Percentiles rank a stretch among this genome's conserved stretches.
These are phyloP conservation scores for Gadus macrocephalus DNA, from an alignment of 2,113 vertebrate genomes.

Conservation along the genomic window DNA sequence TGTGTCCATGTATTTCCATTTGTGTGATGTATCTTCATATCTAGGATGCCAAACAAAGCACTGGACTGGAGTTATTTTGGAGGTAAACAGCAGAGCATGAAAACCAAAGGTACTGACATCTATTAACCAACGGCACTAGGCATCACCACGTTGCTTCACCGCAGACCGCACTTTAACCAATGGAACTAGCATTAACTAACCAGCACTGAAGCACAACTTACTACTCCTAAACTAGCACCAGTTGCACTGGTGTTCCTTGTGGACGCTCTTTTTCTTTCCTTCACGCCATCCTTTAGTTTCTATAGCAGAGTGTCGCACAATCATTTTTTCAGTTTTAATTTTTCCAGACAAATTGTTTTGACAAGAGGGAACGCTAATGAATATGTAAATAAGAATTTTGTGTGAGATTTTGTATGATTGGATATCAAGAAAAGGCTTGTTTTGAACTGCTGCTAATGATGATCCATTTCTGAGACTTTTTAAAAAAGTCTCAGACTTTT, in stretches of 20 bases:
- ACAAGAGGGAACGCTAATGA: too few relatives aligned
- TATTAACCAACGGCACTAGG: background rate
- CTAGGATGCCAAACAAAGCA: slow-evolving; percentile 82
- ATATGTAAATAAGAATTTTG: too few relatives aligned
- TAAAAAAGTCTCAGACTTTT: too few relatives aligned
- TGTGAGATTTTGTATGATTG: too few relatives aligned
- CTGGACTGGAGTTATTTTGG: slow-evolving; percentile 89
- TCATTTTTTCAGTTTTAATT: too few relatives aligned
- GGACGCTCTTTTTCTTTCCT: background rate
- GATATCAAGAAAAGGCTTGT: too few relatives aligned
- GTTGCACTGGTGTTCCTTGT: background rate
- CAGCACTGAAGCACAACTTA: background rate
- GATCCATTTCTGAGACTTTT: too few relatives aligned
- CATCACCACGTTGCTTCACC: too few relatives aligned
- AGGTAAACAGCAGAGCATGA: slow-evolving; percentile 83
- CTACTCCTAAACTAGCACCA: background rate
- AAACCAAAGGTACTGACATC: slow-evolving; percentile 63
- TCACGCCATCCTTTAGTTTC: too few relatives aligned
- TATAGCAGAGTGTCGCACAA: too few relatives aligned
- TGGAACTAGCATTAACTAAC: background rate
- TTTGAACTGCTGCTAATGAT: too few relatives aligned
- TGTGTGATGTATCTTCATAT: slow-evolving; percentile 30
- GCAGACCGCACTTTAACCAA: background rate
- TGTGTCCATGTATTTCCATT: slow-evolving; percentile 15
- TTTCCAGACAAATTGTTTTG: too few relatives aligned